Evolutionary conservation across 2,888 invertebrate species (phyloP), one percentile per base, ranked within the genome.

Genomic region (Lordiphosa fenestrarum): DNA sequence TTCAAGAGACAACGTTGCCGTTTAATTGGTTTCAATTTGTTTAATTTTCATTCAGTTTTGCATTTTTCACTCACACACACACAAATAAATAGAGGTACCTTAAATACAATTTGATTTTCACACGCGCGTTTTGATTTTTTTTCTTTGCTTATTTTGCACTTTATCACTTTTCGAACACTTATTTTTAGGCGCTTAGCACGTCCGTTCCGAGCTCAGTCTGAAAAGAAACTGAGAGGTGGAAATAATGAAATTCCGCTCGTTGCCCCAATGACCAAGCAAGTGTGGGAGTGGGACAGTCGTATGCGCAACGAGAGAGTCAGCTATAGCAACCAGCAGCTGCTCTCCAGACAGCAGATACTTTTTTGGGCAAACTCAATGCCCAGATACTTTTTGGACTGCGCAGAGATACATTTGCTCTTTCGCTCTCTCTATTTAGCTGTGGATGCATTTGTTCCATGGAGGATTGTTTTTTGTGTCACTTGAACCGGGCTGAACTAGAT

Each of bases 51-150:
- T 63, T 63, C 63, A 63, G 35, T 63, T 64, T 56, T 33, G 46
- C 41, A 56, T 55, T 55, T 55, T 63, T 33, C 55, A 40, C 58
- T 57, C 13, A 23, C 60, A 66, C 51, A 53, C 66, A 77, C 62
- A 66, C 53, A 73, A 64, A 63, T 63, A 50, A 56, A 71, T 60
- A 77, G 25, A 25, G 6, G 25, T 25, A 7, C 25, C 25, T 71
- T 73, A 78, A 83, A 75, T 69, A 65, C 73, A 55, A 77, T 83
- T 65, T 52, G 59, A 74, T 74, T 78, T 80, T 72, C 77, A 72
- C 73, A 83, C 72, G 74, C 84, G 77, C 66, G 68, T 55, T 70
- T 65, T 64, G 66, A 30, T 30, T 44, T 42, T 42, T 41, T 25
- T 25, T 19, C 13, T 6, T 73, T 63, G 74, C 64, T 72, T 63